These are phyloP conservation scores for Clistopyga incitator DNA, from an alignment of 2,888 invertebrate genomes.

Conservation along the genomic window DNA sequence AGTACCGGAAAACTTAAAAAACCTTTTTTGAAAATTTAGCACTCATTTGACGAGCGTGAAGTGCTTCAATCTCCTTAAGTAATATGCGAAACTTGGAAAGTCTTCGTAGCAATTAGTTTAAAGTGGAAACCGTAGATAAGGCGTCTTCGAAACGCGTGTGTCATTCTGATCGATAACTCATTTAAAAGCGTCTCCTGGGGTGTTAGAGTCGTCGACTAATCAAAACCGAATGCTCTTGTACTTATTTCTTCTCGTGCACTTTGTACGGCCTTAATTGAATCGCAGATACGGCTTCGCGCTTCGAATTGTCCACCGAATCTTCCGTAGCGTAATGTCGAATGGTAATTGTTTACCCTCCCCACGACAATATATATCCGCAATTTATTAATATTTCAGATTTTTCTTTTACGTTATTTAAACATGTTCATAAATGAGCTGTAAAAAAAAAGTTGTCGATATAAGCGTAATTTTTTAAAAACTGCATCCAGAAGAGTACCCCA, in stretches of 20 bases:
- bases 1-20: no score
- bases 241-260: neutral
- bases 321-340: slow-evolving; percentile 29
- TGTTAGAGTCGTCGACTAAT: slow-evolving; percentile 17
- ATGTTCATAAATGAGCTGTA: no score
- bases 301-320: neutral
- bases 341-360: slow-evolving; percentile 22
- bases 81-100: neutral
- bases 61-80: neutral
- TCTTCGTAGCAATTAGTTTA: neutral
- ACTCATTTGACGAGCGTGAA: no score
- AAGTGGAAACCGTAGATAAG: slow-evolving; percentile 17
- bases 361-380: no score
- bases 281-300: slow-evolving; percentile 40
- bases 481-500: no score
- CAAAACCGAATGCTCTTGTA: neutral
- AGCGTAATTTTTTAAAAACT: no score
- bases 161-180: slow-evolving; percentile 28
- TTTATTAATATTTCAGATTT: no score
- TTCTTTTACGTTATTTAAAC: no score
- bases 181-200: slow-evolving; percentile 25
- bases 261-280: slow-evolving; percentile 34
- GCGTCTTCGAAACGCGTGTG: neutral
- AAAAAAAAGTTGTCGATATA: no score
- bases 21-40: no score